phyloP scores from a whole-genome alignment of 1,140 invertebrate species.

The Mercenaria mercenaria region DNA sequence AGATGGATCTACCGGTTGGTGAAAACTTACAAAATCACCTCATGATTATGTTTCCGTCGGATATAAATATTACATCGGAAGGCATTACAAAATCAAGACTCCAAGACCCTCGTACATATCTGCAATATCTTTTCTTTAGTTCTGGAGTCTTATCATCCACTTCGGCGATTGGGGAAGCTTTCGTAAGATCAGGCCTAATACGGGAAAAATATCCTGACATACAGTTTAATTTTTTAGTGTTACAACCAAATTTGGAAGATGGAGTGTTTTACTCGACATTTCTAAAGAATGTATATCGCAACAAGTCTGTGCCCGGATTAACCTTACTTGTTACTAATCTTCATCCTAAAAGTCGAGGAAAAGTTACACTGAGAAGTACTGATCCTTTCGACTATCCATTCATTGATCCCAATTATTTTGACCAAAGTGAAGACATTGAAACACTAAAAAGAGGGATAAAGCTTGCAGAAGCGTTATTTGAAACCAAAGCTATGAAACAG shows the following conservation, averaged over 20 bases:
- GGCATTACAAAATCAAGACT: background rate
- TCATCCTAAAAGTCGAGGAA: no score
- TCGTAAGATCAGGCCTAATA: background rate
- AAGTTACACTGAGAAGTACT: no score
- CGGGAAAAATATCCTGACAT: conserved; percentile 28
- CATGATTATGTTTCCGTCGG: background rate
- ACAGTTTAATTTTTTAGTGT: background rate
- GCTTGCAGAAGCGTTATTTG: background rate
- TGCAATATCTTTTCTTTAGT: background rate
- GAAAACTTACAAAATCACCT: conserved; percentile 24
- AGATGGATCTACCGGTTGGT: background rate
- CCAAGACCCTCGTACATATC: background rate
- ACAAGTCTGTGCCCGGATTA: background rate
- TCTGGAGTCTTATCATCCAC: background rate
- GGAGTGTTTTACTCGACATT: background rate
- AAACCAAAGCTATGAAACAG: no score
- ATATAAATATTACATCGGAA: background rate
- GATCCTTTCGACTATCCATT: no score
- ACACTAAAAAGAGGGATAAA: conserved; percentile 54
- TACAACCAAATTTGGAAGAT: background rate
- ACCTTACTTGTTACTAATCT: background rate
- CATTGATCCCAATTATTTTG: no score
- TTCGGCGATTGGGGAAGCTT: background rate
- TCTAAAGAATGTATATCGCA: background rate
- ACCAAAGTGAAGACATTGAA: no score